These are phyloP conservation scores for Dermolepida albohirtum DNA, from an alignment of 2,888 invertebrate species.

Conservation along the genomic window DNA sequence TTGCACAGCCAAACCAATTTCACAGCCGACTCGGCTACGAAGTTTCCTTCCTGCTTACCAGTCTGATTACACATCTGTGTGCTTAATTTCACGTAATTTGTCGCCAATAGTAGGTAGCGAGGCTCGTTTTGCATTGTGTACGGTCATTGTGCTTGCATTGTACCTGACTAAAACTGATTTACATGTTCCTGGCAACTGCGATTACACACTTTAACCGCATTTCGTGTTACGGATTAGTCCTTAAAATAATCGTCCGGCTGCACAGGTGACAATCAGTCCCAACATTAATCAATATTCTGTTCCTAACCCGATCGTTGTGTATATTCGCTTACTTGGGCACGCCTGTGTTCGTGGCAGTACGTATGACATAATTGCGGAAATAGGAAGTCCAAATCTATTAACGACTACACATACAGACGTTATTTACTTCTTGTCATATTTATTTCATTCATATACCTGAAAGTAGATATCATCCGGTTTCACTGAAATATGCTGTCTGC, in stretches of 20 bases:
- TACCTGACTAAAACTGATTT: constrained; percentile 26
- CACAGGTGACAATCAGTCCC: constrained; percentile 26
- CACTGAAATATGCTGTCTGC: too few relatives aligned
- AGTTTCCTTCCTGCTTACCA: constrained; percentile 21
- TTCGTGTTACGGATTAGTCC: constrained; percentile 32
- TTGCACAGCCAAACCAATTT: constrained; percentile 1
- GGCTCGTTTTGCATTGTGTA: constrained; percentile 14
- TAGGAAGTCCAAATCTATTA: too few relatives aligned
- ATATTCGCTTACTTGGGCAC: too few relatives aligned
- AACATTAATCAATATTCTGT: constrained; percentile 13
- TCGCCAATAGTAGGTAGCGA: constrained; percentile 21
- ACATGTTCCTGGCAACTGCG: constrained; percentile 27
- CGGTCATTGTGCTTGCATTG: constrained; percentile 18
- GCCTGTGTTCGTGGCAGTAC: too few relatives aligned
- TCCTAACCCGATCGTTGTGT: too few relatives aligned
- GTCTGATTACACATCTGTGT: constrained; percentile 19
- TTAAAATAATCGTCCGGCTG: constrained; percentile 22
- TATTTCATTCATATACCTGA: too few relatives aligned
- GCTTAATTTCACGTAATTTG: constrained; percentile 24
- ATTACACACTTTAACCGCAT: constrained; percentile 32
- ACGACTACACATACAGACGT: too few relatives aligned
- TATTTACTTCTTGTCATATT: too few relatives aligned
- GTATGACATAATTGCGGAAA: too few relatives aligned
- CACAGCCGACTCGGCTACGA: not conserved
- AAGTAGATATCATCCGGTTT: too few relatives aligned